A percentile compares a stretch with the other conserved stretches of the same genome.
Evolutionary conservation across 2,797 vertebrate genomes (phyloP).

Genomic region (Darevskia mixta): DNA sequence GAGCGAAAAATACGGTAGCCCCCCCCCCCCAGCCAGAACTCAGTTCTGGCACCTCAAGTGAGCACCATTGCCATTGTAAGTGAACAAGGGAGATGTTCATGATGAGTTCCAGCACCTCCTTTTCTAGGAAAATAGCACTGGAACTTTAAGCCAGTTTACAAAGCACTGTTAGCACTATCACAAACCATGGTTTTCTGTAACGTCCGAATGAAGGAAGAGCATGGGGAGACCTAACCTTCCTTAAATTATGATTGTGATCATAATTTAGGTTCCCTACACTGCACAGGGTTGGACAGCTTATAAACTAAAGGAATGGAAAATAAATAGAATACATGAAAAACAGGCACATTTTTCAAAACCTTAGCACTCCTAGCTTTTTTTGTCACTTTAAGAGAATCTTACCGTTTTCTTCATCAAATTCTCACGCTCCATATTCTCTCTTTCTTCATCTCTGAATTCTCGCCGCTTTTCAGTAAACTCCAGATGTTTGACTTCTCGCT

Average conservation of each 20-base stretch:
- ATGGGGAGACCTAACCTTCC: not conserved
- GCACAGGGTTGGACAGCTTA: not conserved
- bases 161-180: not conserved
- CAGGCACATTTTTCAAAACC: not conserved
- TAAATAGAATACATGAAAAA: not conserved
- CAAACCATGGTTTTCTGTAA: not conserved
- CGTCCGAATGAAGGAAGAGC: not conserved
- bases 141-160: not conserved
- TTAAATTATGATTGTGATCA: not conserved
- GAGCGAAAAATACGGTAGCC: too few relatives aligned
- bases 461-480: constrained; percentile 77
- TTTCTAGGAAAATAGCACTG: too few relatives aligned
- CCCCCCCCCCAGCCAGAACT: too few relatives aligned
- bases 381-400: constrained; percentile 55
- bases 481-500: constrained; percentile 85
- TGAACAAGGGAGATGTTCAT: too few relatives aligned
- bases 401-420: constrained; percentile 74
- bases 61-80: too few relatives aligned
- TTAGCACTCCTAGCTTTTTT: not conserved
- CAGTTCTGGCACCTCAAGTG: too few relatives aligned
- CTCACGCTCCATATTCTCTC: constrained; percentile 70
- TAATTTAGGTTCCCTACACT: not conserved
- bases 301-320: not conserved
- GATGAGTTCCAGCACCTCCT: too few relatives aligned
- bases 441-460: constrained; percentile 73